Evolutionary conservation across 2,113 vertebrate species (phyloP).

Genomic region (Aepyceros melampus): DNA sequence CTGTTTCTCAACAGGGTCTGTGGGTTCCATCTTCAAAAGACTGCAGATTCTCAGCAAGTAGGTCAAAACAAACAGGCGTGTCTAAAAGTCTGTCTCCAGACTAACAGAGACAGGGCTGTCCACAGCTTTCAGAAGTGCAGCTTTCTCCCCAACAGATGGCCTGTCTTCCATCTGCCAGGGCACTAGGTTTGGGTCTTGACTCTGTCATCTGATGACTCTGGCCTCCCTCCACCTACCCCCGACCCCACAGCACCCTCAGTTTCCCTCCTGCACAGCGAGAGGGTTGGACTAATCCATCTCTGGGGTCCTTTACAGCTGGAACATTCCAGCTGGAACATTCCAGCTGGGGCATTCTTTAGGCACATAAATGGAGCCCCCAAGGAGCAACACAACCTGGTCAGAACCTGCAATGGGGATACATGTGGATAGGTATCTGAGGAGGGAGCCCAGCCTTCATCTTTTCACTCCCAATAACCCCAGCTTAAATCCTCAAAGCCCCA

Average conservation of each 20-base stretch:
- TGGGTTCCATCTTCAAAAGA: background rate
- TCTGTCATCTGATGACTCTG: background rate
- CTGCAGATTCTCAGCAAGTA: background rate
- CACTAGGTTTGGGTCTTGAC: background rate
- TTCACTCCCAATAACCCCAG: background rate
- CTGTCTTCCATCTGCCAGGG: background rate
- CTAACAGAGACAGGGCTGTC: background rate
- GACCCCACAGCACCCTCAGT: background rate
- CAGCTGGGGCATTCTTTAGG: too few species aligned
- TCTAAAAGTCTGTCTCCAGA: background rate
- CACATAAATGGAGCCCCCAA: background rate
- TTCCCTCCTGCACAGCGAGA: background rate
- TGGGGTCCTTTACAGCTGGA: background rate
- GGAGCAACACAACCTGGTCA: too few species aligned
- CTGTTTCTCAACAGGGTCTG: background rate
- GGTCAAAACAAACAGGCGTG: background rate
- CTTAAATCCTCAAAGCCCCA: background rate
- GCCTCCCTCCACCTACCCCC: background rate
- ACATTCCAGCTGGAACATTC: too few species aligned
- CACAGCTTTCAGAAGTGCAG: background rate
- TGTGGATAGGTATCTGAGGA: background rate
- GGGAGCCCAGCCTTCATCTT: background rate
- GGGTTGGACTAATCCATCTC: background rate
- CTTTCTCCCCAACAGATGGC: background rate
- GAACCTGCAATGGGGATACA: fast-evolving